Conservation (phyloP, 2,797 vertebrate species). For the Steatocranus sp. region DNA sequence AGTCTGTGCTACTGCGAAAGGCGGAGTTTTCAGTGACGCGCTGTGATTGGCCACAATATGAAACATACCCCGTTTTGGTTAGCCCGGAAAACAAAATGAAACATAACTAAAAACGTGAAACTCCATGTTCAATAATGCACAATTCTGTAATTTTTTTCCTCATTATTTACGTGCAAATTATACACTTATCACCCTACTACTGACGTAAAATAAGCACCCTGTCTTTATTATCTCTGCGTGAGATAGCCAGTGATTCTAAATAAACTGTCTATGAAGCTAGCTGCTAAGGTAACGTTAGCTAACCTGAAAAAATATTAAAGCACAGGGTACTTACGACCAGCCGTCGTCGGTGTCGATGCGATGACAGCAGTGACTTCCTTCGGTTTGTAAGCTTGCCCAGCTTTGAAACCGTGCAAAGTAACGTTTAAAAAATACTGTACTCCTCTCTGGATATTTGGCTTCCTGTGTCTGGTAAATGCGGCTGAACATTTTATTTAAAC, state of each 20-base stretch:
- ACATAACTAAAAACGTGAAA: neutral
- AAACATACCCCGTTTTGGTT: neutral
- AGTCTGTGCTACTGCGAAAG: neutral
- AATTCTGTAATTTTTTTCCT: neutral
- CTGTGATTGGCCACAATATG: constrained; percentile 2
- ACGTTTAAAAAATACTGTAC: neutral
- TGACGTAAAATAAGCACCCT: neutral
- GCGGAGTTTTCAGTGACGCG: constrained; percentile 5
- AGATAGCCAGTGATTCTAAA: neutral
- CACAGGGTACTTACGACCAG: constrained; percentile 58
- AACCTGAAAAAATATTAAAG: neutral
- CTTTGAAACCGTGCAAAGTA: constrained; percentile 13
- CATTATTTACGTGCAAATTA: accelerated
- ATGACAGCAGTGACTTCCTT: constrained; percentile 62
- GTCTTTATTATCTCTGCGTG: neutral
- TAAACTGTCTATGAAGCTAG: neutral
- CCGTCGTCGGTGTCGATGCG: constrained; percentile 58
- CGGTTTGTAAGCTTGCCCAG: constrained; percentile 60
- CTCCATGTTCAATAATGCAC: neutral
- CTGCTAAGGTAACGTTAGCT: neutral
- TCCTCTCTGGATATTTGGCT: neutral
- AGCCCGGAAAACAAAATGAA: neutral
- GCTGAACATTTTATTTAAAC: constrained; percentile 32
- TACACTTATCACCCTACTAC: accelerated
- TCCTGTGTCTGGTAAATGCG: neutral